phyloP scores from a whole-genome alignment of 2,797 vertebrate species.

The Phoebastria nigripes region DNA sequence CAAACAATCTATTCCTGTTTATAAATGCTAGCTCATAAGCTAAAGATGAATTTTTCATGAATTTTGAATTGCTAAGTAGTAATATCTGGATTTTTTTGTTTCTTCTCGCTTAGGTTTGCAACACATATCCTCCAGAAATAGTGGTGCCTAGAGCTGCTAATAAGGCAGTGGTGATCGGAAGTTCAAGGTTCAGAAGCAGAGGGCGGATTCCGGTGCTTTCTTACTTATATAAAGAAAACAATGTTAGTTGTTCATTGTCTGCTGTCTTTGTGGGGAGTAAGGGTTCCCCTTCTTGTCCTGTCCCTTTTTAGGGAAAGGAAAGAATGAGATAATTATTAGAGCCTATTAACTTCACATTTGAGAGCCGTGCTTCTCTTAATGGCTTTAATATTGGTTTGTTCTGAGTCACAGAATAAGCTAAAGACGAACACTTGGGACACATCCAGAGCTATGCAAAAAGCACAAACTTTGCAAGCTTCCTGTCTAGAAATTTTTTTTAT shows the following conservation, averaged over 20 bases:
- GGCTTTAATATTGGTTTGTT: background rate
- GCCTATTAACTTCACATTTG: background rate
- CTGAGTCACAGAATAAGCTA: background rate
- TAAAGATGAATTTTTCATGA: background rate
- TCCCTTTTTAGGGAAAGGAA: background rate
- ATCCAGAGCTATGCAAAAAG: background rate
- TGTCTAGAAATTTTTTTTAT: background rate
- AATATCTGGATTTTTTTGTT: background rate
- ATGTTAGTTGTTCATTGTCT: slow-evolving; percentile 64
- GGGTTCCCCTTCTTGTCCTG: background rate
- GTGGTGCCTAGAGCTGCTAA: slow-evolving; percentile 75
- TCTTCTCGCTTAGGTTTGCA: slow-evolving; percentile 71
- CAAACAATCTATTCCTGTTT: background rate
- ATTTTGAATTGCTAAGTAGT: background rate
- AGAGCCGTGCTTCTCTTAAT: background rate
- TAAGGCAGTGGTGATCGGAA: slow-evolving; percentile 75
- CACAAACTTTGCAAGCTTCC: background rate
- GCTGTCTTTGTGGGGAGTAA: background rate
- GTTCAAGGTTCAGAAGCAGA: slow-evolving; percentile 82
- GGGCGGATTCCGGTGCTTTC: slow-evolving; percentile 81
- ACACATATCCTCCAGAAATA: slow-evolving; percentile 77
- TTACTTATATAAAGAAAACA: slow-evolving; percentile 80
- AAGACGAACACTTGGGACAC: background rate
- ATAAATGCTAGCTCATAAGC: background rate
- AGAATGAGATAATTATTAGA: background rate